Base-by-base conservation (phyloP, 2,888 invertebrate genomes). In the Fragum whitleyi region DNA sequence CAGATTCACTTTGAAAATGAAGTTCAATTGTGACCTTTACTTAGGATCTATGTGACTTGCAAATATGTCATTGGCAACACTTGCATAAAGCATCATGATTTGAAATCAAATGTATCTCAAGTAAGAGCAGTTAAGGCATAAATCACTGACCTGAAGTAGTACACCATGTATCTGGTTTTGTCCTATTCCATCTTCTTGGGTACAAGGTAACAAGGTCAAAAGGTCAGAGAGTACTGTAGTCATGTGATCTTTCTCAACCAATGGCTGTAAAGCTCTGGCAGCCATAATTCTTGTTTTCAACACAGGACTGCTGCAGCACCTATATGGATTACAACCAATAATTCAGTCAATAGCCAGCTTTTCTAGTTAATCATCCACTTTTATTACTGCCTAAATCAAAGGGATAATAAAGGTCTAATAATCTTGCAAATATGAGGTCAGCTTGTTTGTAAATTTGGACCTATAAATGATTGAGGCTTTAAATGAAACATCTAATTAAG, bases 201-300 rank as follows among this genome's bases (percentile, higher is more conserved):
- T 51, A 2, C 39, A 29, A 39, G 92, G 93, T 39, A 95, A 89
- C 73, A 88, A 83, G n/a, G 89, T 83, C 71, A 95, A 88, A 47
- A 95, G 90, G 62, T 92, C 90, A 29, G 86, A 76, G 9, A 95
- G 81, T 39, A 93, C 91, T 23, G 71, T 61, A 11, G 82, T 84
- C 77, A 93, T 79, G 74, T 92, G 88, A 83, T 94, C 93, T 77
- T 93, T 94, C 1, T 95, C 84, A 67, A 96, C 94, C 77, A 96
- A 93, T 28, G 96, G 95, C 26, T 96, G 95, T 36, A 96, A 94
- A 1, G 97, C 97, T 90, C 95, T 95, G 0, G 97, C 97, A 0
- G 97, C 96, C 85, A 97, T 95, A 89, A 96, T 95, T 51, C 97
- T 95, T 0, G 96, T 96, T 93, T 96, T 95, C 91, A 96, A 95